Percentiles rank a stretch among this genome's conserved stretches.
Evolutionary conservation across 2,113 vertebrate species (phyloP).

Genomic region (Osmerus mordax): DNA sequence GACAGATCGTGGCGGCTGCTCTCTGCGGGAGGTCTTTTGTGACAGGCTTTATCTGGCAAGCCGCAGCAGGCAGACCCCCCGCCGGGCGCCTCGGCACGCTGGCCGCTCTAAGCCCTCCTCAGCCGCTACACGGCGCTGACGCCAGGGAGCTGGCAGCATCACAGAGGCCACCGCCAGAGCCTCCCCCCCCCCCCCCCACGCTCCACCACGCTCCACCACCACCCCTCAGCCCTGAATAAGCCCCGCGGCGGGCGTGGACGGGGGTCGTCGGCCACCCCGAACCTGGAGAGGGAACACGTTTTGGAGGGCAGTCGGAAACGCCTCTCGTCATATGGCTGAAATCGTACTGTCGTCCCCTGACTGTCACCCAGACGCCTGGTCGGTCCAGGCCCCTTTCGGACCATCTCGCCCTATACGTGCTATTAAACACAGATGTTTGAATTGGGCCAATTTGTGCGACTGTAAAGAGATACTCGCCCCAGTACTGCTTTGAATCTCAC

Average conservation of each 20-base stretch:
- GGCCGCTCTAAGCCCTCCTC: conserved; percentile 26
- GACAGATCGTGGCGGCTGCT: conserved; percentile 63
- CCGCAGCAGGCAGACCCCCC: conserved; percentile 61
- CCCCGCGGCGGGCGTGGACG: background rate
- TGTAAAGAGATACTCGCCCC: no score
- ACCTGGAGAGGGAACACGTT: no score
- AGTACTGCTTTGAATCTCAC: background rate
- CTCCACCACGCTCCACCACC: background rate
- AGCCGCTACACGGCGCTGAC: background rate
- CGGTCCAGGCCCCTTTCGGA: no score
- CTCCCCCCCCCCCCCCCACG: no score
- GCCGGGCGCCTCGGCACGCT: conserved; percentile 56
- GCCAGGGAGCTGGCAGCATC: conserved; percentile 11
- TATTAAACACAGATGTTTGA: no score
- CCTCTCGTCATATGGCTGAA: no score
- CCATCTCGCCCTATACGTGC: no score
- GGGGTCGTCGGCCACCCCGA: no score
- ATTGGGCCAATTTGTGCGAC: no score
- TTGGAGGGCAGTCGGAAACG: background rate
- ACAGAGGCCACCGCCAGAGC: background rate
- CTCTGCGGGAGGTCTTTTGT: conserved; percentile 58
- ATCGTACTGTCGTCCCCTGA: no score
- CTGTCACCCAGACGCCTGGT: no score
- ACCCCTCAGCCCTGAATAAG: background rate
- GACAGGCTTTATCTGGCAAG: conserved; percentile 68